A percentile compares a stretch with the other conserved stretches of the same genome.
Conservation (phyloP, 2,797 vertebrate genomes). For the Tinamus major region DNA sequence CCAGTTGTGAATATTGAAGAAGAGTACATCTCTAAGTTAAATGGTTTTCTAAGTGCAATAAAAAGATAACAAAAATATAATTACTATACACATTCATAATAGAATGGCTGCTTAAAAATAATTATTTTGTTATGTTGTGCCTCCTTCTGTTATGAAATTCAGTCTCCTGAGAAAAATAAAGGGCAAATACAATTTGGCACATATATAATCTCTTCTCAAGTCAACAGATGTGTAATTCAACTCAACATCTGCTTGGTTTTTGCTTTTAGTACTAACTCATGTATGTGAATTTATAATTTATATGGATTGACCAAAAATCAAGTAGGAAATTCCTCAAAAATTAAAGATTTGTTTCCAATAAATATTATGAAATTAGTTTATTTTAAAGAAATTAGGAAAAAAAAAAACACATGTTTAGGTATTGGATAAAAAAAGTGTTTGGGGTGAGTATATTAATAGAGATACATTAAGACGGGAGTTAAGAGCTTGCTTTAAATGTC, state of each 20-base stretch:
- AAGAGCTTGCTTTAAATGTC: neutral
- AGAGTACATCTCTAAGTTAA: neutral
- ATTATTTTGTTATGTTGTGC: slow-evolving; percentile 37
- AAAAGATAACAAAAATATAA: neutral
- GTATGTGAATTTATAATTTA: slow-evolving; percentile 48
- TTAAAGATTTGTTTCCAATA: neutral
- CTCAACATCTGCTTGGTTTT: slow-evolving; percentile 69
- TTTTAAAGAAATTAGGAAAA: neutral
- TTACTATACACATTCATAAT: neutral
- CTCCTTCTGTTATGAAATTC: slow-evolving; percentile 45
- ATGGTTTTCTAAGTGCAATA: neutral
- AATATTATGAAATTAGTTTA: neutral
- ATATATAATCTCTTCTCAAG: slow-evolving; percentile 49
- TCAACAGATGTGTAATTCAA: slow-evolving; percentile 72
- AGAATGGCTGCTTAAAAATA: neutral
- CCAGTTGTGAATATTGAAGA: neutral
- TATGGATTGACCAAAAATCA: slow-evolving; percentile 44
- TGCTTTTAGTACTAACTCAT: slow-evolving; percentile 23
- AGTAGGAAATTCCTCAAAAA: slow-evolving; percentile 1
- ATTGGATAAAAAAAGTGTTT: neutral
- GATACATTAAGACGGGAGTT: neutral
- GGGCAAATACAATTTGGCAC: slow-evolving; percentile 50
- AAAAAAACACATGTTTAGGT: fast-evolving
- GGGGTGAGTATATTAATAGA: neutral
- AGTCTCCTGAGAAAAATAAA: slow-evolving; percentile 57